These are phyloP conservation scores for Syngnathus rostellatus DNA, from an alignment of 2,797 vertebrate genomes.

Conservation along the genomic window DNA sequence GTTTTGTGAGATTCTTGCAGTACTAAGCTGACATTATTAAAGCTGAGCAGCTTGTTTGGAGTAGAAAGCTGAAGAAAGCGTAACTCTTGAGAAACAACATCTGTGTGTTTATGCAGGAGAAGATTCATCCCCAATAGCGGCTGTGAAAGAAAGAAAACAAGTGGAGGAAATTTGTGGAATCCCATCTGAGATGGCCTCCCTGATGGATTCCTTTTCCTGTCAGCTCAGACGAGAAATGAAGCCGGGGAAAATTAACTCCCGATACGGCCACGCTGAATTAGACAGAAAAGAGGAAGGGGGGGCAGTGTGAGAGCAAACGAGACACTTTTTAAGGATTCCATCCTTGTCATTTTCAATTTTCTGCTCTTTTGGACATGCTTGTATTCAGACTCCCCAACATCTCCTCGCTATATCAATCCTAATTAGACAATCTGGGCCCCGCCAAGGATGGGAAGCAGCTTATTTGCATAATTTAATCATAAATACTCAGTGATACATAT, in stretches of 20 bases:
- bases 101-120: constrained; percentile 66
- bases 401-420: constrained; percentile 99
- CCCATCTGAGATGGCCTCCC: constrained; percentile 76
- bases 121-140: constrained; percentile 66
- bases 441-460: constrained; percentile 95
- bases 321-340: constrained; percentile 99
- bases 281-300: constrained; percentile 66
- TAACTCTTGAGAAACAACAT: constrained; percentile 65
- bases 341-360: constrained; percentile 99
- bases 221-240: constrained; percentile 77
- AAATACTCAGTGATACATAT: constrained; percentile 99
- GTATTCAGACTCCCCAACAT: constrained; percentile 99
- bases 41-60: constrained; percentile 50
- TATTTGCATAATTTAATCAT: constrained; percentile 99
- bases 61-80: constrained; percentile 62
- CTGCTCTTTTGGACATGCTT: constrained; percentile 99
- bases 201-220: constrained; percentile 75
- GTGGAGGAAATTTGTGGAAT: constrained; percentile 74
- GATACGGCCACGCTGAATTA: constrained; percentile 79
- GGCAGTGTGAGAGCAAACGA: constrained; percentile 62
- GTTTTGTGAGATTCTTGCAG: constrained; percentile 53
- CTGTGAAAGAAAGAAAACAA: constrained; percentile 62
- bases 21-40: constrained; percentile 55
- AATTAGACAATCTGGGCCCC: constrained; percentile 99
- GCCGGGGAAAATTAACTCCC: constrained; percentile 80